These are phyloP conservation scores for Epistrophe grossulariae DNA, from an alignment of 2,888 invertebrate species.

Conservation along the genomic window DNA sequence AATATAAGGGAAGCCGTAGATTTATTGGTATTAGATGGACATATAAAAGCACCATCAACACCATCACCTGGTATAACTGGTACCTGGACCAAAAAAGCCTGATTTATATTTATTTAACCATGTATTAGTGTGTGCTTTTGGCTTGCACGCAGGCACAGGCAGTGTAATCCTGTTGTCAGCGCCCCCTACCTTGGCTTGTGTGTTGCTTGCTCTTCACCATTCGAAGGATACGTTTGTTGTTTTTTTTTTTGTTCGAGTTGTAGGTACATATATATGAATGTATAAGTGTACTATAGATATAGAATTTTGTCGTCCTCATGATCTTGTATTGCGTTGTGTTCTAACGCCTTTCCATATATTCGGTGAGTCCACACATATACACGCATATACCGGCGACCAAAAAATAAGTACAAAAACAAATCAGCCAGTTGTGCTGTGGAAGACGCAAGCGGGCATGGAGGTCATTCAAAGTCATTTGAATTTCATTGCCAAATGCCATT, in stretches of 20 bases:
- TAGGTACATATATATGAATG: neutral
- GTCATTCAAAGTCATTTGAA: constrained; percentile 76
- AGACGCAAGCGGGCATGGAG: constrained; percentile 60
- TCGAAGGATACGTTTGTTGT: constrained; percentile 11
- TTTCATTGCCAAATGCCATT: constrained; percentile 75
- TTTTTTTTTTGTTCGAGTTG: neutral
- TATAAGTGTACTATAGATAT: neutral
- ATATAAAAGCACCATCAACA: neutral
- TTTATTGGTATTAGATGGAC: constrained; percentile 26
- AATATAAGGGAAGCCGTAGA: constrained; percentile 6
- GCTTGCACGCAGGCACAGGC: neutral
- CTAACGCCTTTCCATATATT: constrained; percentile 30
- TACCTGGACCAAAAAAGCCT: constrained; percentile 31
- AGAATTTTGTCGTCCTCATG: neutral
- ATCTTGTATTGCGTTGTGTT: constrained; percentile 45
- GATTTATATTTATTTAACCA: neutral
- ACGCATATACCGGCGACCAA: constrained; percentile 34
- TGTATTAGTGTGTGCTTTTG: constrained; percentile 13
- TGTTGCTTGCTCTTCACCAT: neutral
- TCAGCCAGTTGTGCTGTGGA: constrained; percentile 21
- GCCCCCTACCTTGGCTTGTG: constrained; percentile 6
- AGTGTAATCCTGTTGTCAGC: constrained; percentile 1
- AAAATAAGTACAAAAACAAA: constrained; percentile 54
- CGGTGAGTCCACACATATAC: neutral
- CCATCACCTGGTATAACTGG: neutral